Base-by-base conservation (phyloP, 1,140 invertebrate genomes). In the Heliothis virescens region DNA sequence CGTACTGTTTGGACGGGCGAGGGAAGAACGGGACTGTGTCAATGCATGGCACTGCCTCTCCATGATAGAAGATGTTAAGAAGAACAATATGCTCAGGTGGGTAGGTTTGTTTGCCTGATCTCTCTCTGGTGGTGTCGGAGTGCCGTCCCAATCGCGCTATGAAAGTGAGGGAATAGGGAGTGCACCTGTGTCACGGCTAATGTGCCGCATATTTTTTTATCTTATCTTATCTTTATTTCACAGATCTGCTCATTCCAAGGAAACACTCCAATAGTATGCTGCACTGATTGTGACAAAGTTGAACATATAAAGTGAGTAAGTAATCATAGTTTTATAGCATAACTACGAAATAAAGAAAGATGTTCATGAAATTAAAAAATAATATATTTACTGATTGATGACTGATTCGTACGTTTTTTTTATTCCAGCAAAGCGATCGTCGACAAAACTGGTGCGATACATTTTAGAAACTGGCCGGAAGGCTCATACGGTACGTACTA, bases 191-290 rank as follows among this genome's bases (percentile, higher is more conserved):
- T n/a, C n/a, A n/a, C n/a, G n/a, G n/a, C n/a, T n/a, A n/a, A n/a
- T n/a, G n/a, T n/a, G n/a, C n/a, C n/a, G n/a, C n/a, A n/a, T n/a
- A n/a, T n/a, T n/a, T n/a, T n/a, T n/a, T n/a, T n/a, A n/a, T n/a
- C n/a, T n/a, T n/a, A n/a, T n/a, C n/a, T n/a, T n/a, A n/a, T n/a
- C n/a, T n/a, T n/a, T 26, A 26, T 48, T 9, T 65, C 16, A 10
- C 57, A 75, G 72, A 75, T 75, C 18, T 75, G 72, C 57, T 75
- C 72, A 1, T 75, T 62, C 41, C 34, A 75, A 41, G 72, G 72
- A 1, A 75, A 79, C 3, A 16, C 48, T 0, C 67, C 74, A 3
- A 73, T 82, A 1, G 78, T 82, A 0, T 69, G 73, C 26, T 79
- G 81, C 7, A 53, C 65, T 2, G 77, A 73, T 18, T 73, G 81